These are phyloP conservation scores for Ennomos quercinarius DNA, from an alignment of 2,888 invertebrate species.

Conservation along the genomic window DNA sequence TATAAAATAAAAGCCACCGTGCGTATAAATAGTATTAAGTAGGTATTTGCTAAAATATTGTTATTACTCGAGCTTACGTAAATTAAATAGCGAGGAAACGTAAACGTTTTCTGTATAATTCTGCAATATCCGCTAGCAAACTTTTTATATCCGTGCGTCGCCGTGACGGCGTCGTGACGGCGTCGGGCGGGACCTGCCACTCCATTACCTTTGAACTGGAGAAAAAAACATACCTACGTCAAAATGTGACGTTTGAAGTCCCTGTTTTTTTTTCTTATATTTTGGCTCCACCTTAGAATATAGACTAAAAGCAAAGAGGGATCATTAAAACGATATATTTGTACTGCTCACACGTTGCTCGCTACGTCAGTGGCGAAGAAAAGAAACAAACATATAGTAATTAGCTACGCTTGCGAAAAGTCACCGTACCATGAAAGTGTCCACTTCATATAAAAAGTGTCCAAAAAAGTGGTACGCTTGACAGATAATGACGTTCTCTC, in stretches of 20 bases:
- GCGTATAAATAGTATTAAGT: constrained; percentile 4
- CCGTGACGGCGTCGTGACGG: constrained; percentile 12
- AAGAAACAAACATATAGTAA: no score
- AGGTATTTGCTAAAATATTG: constrained; percentile 9
- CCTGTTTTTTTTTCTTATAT: constrained; percentile 13
- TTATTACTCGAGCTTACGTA: constrained; percentile 31
- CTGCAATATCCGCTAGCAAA: constrained; percentile 53
- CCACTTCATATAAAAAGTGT: no score
- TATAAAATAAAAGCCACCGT: constrained; percentile 16
- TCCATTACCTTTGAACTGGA: constrained; percentile 41
- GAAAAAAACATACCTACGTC: constrained; percentile 26
- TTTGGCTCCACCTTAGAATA: no score
- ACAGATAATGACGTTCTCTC: no score
- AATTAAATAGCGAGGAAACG: constrained; percentile 56
- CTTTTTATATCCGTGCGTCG: constrained; percentile 42
- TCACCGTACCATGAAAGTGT: no score
- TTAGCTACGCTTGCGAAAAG: no score
- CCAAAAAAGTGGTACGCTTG: no score
- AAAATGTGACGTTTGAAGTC: constrained; percentile 19
- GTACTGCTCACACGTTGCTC: no score
- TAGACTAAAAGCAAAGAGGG: no score
- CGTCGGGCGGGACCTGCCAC: constrained; percentile 38
- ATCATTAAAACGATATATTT: no score
- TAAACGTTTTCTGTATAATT: constrained; percentile 51
- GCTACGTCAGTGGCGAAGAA: no score